These are phyloP conservation scores for Colaptes auratus DNA, from an alignment of 2,113 vertebrate species.

Conservation along the genomic window DNA sequence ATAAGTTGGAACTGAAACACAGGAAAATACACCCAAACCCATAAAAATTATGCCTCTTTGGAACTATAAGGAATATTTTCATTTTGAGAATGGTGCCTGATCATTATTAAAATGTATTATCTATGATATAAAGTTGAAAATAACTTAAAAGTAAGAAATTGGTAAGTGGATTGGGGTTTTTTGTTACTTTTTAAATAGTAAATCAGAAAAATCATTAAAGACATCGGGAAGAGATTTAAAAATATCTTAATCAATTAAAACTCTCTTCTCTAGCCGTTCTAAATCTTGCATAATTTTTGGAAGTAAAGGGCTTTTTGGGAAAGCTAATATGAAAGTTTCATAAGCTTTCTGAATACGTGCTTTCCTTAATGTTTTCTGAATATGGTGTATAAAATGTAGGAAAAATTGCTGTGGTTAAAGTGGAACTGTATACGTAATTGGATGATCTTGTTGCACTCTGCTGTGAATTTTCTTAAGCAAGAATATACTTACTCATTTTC, in stretches of 20 bases:
- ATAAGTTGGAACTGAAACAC: neutral
- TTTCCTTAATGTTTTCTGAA: conserved; percentile 19
- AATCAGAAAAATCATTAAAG: neutral
- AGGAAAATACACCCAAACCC: neutral
- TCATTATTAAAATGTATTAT: neutral
- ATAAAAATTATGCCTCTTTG: neutral
- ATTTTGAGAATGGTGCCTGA: neutral
- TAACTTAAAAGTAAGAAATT: neutral
- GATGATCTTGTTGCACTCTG: neutral
- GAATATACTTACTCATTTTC: neutral
- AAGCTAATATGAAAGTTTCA: neutral
- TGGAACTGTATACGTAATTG: neutral
- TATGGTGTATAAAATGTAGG: neutral
- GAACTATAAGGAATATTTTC: neutral
- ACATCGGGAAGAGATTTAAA: neutral
- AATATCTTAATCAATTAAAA: conserved; percentile 1
- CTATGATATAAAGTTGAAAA: neutral
- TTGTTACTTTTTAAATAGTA: neutral
- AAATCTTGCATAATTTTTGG: neutral
- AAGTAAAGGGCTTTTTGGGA: neutral
- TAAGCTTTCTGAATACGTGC: conserved; percentile 10
- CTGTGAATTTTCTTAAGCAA: conserved; percentile 1
- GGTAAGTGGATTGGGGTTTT: neutral
- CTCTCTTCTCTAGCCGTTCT: neutral
- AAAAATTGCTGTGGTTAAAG: conserved; percentile 9